These are phyloP conservation scores for Emydoidea blandingii DNA, from an alignment of 2,797 vertebrate species.

Conservation along the genomic window DNA sequence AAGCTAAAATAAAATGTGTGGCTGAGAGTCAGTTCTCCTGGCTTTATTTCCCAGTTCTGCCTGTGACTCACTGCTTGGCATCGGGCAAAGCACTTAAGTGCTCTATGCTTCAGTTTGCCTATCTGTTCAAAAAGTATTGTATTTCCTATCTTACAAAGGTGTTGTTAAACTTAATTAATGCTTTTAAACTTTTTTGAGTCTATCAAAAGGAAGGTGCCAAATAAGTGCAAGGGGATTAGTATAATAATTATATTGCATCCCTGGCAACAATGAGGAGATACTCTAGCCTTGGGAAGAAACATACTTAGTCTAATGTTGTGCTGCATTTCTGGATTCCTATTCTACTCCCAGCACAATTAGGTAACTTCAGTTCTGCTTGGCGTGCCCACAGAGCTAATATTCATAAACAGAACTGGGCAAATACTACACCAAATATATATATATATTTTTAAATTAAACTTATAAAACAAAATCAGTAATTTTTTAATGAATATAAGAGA, in stretches of 20 bases:
- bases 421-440: not conserved
- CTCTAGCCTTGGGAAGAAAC: not conserved
- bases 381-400: slow-evolving; percentile 22
- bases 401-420: not conserved
- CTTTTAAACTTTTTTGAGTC: not conserved
- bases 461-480: slow-evolving; percentile 25
- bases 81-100: not conserved
- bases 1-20: not conserved
- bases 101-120: not conserved
- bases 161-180: not conserved
- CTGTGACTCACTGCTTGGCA: not conserved
- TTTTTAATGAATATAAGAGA: slow-evolving; percentile 44
- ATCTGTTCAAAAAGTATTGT: not conserved
- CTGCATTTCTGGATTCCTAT: not conserved
- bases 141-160: not conserved
- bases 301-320: not conserved
- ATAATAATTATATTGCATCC: not conserved
- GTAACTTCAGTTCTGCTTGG: slow-evolving; percentile 3
- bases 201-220: not conserved
- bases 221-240: not conserved
- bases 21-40: not conserved
- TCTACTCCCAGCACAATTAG: not conserved
- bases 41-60: not conserved
- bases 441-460: not conserved
- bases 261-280: not conserved